A percentile compares a stretch with the other conserved stretches of the same genome.
These are phyloP conservation scores for Pogonognathellus flavescens DNA, from an alignment of 1,140 invertebrate genomes.

Conservation along the genomic window DNA sequence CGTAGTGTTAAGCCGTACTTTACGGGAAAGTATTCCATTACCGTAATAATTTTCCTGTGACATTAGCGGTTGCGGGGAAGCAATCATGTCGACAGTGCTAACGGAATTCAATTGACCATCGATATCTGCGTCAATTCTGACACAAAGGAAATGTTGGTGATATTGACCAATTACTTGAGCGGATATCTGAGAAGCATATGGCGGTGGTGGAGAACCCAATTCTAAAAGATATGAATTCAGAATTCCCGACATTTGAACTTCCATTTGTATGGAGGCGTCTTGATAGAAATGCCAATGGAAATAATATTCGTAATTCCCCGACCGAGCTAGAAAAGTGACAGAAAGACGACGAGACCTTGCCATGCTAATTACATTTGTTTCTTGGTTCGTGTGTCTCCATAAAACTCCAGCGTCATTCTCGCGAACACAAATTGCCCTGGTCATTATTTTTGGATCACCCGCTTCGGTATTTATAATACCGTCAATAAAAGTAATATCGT, in stretches of 20 bases:
- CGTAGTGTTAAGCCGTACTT: background rate
- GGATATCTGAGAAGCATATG: background rate
- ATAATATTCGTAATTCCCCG: constrained; percentile 44
- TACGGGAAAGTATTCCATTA: background rate
- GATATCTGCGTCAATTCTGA: constrained; percentile 43
- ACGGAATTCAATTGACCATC: constrained; percentile 47
- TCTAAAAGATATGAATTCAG: constrained; percentile 30
- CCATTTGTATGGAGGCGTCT: constrained; percentile 51
- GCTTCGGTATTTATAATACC: background rate
- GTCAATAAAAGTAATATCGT: background rate
- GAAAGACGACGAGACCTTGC: constrained; percentile 34
- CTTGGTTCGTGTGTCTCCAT: constrained; percentile 50
- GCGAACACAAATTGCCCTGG: background rate
- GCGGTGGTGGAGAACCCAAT: constrained; percentile 7
- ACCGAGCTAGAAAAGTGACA: background rate
- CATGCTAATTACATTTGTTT: background rate
- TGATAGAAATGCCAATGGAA: constrained; percentile 53
- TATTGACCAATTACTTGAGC: constrained; percentile 31
- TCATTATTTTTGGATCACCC: background rate
- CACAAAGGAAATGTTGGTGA: constrained; percentile 48
- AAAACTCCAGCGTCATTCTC: constrained; percentile 40
- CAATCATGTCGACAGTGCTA: background rate
- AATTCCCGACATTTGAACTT: constrained; percentile 24
- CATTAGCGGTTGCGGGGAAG: background rate
- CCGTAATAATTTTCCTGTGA: background rate